These are phyloP conservation scores for Autographa pulchrina DNA, from an alignment of 2,888 invertebrate species.

Conservation along the genomic window DNA sequence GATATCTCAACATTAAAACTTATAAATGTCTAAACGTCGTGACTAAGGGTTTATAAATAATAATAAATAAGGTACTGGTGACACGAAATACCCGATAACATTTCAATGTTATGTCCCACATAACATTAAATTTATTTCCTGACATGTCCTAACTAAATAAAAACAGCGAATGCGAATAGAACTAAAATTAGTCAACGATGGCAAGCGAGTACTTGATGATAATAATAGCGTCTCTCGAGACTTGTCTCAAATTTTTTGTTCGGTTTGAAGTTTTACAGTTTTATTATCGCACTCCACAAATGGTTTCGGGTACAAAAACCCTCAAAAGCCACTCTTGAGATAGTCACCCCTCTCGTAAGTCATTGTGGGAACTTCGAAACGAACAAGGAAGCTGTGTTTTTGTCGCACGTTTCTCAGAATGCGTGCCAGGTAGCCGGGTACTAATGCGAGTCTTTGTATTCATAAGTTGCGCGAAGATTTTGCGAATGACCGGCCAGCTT, in stretches of 20 bases:
- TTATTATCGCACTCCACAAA: constrained; percentile 84
- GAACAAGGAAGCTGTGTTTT: constrained; percentile 79
- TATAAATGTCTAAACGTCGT: neutral
- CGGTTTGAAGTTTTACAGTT: constrained; percentile 72
- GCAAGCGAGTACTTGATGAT: neutral
- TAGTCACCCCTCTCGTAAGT: constrained; percentile 80
- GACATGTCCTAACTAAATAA: neutral
- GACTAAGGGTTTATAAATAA: neutral
- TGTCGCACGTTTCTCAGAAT: constrained; percentile 77
- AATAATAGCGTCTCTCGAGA: neutral
- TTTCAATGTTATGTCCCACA: neutral
- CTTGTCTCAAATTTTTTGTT: constrained; percentile 44
- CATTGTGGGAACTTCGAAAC: constrained; percentile 85
- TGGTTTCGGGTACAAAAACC: constrained; percentile 83
- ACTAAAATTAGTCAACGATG: constrained; percentile 2
- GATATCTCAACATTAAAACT: neutral
- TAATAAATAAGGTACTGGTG: neutral
- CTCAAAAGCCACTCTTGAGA: constrained; percentile 87
- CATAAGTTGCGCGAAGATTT: constrained; percentile 61
- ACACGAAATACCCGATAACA: neutral
- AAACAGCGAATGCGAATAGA: neutral
- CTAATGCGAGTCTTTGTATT: constrained; percentile 76
- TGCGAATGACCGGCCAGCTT: constrained; percentile 57
- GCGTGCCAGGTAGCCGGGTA: constrained; percentile 80
- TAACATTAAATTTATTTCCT: neutral